These are phyloP conservation scores for Drosophila albomicans DNA, from an alignment of 1,140 invertebrate species.

Conservation along the genomic window DNA sequence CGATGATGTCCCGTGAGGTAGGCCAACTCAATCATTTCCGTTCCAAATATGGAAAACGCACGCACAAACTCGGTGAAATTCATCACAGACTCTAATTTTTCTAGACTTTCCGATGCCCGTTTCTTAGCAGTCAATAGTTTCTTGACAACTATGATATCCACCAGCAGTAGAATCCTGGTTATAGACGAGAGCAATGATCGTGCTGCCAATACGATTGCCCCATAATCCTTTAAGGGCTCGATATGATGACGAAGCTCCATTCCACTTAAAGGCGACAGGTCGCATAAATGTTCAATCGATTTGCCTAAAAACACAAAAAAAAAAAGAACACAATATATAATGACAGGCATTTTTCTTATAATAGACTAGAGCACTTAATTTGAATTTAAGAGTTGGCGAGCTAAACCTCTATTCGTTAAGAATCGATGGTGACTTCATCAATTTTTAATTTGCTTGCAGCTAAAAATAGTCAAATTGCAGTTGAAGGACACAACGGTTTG, in stretches of 20 bases:
- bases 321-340: background rate
- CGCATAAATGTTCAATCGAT: conserved; percentile 95
- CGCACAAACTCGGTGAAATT: conserved; percentile 99
- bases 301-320: conserved; percentile 60
- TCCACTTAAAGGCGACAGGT: conserved; percentile 89
- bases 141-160: conserved; percentile 99
- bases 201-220: conserved; percentile 95
- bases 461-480: background rate
- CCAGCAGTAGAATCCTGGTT: conserved; percentile 97
- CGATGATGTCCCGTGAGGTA: conserved; percentile 94
- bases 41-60: conserved; percentile 98
- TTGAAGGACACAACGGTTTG: background rate
- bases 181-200: conserved; percentile 97
- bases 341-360: background rate
- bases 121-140: conserved; percentile 98
- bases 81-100: conserved; percentile 95
- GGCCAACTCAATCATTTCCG: conserved; percentile 99
- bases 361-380: background rate
- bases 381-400: background rate
- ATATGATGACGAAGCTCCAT: conserved; percentile 85
- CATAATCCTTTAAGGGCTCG: conserved; percentile 88
- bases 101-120: conserved; percentile 95
- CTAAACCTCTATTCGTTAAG: background rate
- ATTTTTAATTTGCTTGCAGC: background rate
- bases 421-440: background rate